phyloP scores from a whole-genome alignment of 2,797 vertebrate genomes.

The Nyctalus aviator region DNA sequence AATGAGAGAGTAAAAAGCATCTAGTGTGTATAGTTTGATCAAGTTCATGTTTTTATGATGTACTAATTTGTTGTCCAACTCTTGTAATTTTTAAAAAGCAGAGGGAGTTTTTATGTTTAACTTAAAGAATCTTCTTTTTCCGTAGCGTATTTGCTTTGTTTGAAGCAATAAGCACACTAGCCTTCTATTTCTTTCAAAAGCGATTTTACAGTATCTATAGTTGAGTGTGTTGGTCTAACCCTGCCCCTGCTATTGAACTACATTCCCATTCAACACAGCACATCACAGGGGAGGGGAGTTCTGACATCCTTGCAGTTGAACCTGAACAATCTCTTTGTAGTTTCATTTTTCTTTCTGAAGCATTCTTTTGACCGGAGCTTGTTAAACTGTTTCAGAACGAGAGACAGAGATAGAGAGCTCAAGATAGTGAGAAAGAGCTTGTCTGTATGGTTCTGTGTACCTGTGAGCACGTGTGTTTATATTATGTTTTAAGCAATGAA shows the following conservation, averaged over 20 bases:
- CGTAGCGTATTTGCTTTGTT: conserved; percentile 40
- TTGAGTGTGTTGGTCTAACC: not conserved
- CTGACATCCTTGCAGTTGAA: not conserved
- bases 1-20: not conserved
- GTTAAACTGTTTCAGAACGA: not conserved
- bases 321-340: not conserved
- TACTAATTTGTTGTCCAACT: not conserved
- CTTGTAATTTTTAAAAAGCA: conserved; percentile 33
- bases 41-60: not conserved
- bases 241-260: not conserved
- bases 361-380: not conserved
- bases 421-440: not conserved
- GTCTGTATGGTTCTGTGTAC: not conserved
- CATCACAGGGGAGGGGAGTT: too few species aligned
- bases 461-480: not conserved
- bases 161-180: not conserved
- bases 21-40: not conserved
- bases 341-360: conserved; percentile 29
- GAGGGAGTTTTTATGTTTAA: conserved; percentile 27
- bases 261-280: not conserved
- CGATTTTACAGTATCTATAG: not conserved
- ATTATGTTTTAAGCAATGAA: not conserved
- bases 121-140: not conserved
- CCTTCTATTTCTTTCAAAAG: conserved; percentile 16
- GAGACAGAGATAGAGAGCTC: not conserved